Evolutionary conservation across 2,113 vertebrate species (phyloP).

Genomic region (Plestiodon gilberti): DNA sequence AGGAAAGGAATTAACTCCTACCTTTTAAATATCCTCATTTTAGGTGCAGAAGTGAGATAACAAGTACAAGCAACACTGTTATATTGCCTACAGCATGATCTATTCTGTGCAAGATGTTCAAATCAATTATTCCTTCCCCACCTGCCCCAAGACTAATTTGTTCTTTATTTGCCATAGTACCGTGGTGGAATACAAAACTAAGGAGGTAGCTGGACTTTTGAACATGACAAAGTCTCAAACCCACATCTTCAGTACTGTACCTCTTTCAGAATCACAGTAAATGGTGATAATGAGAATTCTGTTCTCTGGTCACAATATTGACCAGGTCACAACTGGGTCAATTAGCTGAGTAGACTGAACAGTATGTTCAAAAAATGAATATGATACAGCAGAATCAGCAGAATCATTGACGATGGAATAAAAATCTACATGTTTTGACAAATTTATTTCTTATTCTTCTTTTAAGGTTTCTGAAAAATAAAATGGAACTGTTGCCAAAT

Average conservation of each 20-base stretch:
- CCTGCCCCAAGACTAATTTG: neutral
- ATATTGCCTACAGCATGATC: neutral
- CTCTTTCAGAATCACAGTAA: rapidly evolving
- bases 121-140: neutral
- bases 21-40: slow-evolving; percentile 1
- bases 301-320: rapidly evolving
- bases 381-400: neutral
- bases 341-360: rapidly evolving
- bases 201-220: neutral
- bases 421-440: neutral
- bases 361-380: neutral
- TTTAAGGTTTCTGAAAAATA: neutral
- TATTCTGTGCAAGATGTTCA: neutral
- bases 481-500: neutral
- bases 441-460: too few species aligned
- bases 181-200: rapidly evolving
- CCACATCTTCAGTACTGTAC: neutral
- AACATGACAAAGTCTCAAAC: neutral
- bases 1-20: neutral
- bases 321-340: neutral
- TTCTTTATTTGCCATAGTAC: rapidly evolving
- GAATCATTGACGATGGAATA: neutral
- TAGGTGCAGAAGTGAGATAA: neutral
- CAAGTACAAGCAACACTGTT: neutral
- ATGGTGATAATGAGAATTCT: neutral